Evolutionary conservation across 1,140 invertebrate species (phyloP).

Genomic region (Zaprionus davidi): DNA sequence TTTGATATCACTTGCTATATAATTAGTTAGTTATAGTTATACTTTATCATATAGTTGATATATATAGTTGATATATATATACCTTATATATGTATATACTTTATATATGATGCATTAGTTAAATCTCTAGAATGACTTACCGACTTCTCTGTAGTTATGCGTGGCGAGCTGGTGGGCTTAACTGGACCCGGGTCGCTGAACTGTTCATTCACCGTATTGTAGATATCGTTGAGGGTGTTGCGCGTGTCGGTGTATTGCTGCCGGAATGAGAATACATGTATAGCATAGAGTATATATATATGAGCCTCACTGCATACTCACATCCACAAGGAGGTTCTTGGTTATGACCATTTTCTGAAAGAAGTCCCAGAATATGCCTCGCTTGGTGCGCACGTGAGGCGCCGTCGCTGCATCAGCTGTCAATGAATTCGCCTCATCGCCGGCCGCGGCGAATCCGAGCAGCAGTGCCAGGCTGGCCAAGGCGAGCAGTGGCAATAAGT

Average conservation of each 20-base stretch:
- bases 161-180: constrained; percentile 59
- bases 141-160: constrained; percentile 59
- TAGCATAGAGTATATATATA: too few relatives aligned
- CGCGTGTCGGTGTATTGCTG: constrained; percentile 82
- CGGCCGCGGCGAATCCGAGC: constrained; percentile 21
- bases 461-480: constrained; percentile 35
- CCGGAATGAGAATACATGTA: neutral
- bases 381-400: constrained; percentile 59
- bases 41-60: too few relatives aligned
- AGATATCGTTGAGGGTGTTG: constrained; percentile 71
- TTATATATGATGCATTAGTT: neutral
- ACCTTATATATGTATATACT: too few relatives aligned
- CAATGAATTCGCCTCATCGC: neutral
- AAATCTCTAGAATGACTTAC: constrained; percentile 42
- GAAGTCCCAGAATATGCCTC: constrained; percentile 78
- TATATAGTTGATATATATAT: too few relatives aligned
- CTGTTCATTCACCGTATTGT: constrained; percentile 74
- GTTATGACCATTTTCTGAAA: constrained; percentile 79
- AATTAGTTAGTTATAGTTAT: too few relatives aligned
- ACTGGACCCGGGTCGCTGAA: constrained; percentile 74
- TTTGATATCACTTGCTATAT: too few relatives aligned
- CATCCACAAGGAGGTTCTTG: constrained; percentile 76
- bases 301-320: constrained; percentile 46
- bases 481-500: constrained; percentile 12
- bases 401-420: neutral